Conservation (phyloP, 2,888 invertebrate species). For the Lasioglossum calceatum region DNA sequence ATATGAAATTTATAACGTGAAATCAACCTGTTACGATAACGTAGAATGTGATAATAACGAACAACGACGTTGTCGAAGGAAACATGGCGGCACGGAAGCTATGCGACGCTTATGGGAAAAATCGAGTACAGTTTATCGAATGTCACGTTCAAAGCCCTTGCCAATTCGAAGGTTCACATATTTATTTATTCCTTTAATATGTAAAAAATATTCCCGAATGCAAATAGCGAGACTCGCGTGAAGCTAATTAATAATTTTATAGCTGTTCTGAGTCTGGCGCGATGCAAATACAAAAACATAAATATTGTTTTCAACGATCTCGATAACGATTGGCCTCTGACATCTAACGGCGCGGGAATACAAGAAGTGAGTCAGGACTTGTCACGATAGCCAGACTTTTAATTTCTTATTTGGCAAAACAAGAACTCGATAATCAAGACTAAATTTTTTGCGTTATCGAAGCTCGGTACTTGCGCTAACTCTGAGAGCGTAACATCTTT, state of each 20-base stretch:
- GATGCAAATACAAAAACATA: constrained; percentile 60
- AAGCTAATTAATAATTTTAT: constrained; percentile 14
- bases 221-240: not conserved
- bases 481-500: not conserved
- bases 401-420: not conserved
- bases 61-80: constrained; percentile 76
- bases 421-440: not conserved
- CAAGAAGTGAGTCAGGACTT: constrained; percentile 21
- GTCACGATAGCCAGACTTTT: not conserved
- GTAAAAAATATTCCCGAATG: not conserved
- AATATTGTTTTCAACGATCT: constrained; percentile 74
- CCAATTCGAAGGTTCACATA: constrained; percentile 78
- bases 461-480: no score
- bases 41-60: constrained; percentile 80
- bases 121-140: constrained; percentile 78
- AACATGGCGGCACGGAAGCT: constrained; percentile 79
- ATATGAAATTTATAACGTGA: not conserved
- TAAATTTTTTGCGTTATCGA: no score
- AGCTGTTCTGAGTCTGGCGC: constrained; percentile 63
- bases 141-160: constrained; percentile 80
- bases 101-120: constrained; percentile 80
- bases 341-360: not conserved
- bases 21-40: not conserved
- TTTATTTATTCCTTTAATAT: not conserved
- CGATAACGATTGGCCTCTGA: constrained; percentile 54